Base-by-base conservation (phyloP, 1,140 invertebrate genomes). In the Pogonomyrmex californicus region DNA sequence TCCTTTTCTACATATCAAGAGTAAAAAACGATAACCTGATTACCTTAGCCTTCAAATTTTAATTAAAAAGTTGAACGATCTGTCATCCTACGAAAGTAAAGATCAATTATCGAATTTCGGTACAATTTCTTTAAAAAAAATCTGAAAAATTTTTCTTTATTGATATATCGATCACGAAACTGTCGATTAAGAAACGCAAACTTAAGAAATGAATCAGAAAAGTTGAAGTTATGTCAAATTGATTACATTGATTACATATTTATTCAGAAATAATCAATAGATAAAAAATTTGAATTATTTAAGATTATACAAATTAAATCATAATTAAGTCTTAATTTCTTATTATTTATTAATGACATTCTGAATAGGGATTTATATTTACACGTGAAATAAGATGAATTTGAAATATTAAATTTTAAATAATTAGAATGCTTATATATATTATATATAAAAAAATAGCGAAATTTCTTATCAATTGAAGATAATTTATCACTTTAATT, bases 1-100 rank as follows among this genome's bases (percentile, higher is more conserved):
- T 78, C 17, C 41, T 78, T 71, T 58, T 82, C 2, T 14, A 14
- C n/a, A 23, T 41, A 23, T 41, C 2, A 47, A 66, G 36, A 30
- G 9, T 23, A 79, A 78, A 3, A 23, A 54, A 60, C 6, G 36
- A 66, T 66, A 79, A 54, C 58, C 41, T 41, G 23, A 49, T 9
- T n/a, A n/a, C n/a, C n/a, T n/a, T 47, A 44, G 41, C 73, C 73
- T 77, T 44, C 33, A 36, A 65, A 79, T 65, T 65, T 79, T 30
- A 17, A 23, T 38, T 6, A n/a, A 56, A 17, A 33, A 66, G 76
- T 79, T 79, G 33, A 79, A 66, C 6, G 77, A 38, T 33, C 65
- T 38, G 36, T 14, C 38, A 54, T 33, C 36, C 14, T n/a, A n/a
- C 3, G 9, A 41, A 6, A 41, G 51, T 14, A 41, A 41, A 51